Conservation (phyloP, 2,113 vertebrate genomes). For the Aix galericulata region DNA sequence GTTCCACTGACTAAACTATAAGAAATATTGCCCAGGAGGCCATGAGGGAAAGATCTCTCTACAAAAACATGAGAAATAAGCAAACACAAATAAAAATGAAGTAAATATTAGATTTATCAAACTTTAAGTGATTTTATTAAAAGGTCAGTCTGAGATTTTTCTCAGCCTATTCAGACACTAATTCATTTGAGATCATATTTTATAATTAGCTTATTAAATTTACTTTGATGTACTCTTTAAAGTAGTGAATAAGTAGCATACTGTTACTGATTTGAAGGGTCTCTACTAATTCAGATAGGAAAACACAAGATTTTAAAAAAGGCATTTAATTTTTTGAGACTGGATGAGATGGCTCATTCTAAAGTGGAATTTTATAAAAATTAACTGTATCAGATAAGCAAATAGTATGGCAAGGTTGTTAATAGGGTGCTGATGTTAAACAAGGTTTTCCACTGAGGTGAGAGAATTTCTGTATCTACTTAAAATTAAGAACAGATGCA, state of each 20-base stretch:
- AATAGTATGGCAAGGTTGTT: not conserved
- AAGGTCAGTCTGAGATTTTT: not conserved
- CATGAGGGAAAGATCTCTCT: not conserved
- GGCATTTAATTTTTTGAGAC: not conserved
- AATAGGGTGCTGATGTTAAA: not conserved
- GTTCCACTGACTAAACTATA: not conserved
- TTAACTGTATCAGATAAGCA: accelerated
- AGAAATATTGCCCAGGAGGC: not conserved
- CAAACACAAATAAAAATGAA: not conserved
- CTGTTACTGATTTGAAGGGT: not conserved
- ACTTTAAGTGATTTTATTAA: not conserved
- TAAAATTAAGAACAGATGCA: not conserved
- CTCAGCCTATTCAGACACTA: not conserved
- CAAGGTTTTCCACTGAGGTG: not conserved
- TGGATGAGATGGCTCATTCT: not conserved
- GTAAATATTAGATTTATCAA: not conserved
- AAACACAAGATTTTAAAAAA: not conserved
- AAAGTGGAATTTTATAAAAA: not conserved
- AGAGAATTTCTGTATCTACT: not conserved
- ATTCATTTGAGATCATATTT: not conserved
- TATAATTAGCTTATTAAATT: not conserved
- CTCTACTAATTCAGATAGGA: not conserved
- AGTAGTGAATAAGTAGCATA: not conserved
- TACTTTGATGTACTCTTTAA: not conserved
- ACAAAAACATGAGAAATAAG: not conserved